Percentiles rank a stretch among this genome's conserved stretches.
Evolutionary conservation across 1,140 invertebrate genomes (phyloP).

Genomic region (Drosophila funebris): DNA sequence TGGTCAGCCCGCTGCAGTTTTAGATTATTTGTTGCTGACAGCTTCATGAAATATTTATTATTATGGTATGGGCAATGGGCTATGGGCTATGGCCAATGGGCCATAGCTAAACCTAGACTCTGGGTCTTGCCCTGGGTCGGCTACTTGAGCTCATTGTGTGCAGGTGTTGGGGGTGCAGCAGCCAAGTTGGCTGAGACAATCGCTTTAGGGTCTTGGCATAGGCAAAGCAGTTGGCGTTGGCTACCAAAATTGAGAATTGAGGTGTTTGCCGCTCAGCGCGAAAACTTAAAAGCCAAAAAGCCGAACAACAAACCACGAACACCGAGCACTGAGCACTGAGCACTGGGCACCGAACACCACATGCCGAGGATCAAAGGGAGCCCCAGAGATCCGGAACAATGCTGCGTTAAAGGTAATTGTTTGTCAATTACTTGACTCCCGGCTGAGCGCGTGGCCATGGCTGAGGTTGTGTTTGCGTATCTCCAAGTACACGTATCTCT

Average conservation of each 20-base stretch:
- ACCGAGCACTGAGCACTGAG: no score
- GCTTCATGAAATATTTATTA: slow-evolving; percentile 83
- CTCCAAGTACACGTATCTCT: neutral
- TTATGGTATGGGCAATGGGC: slow-evolving; percentile 58
- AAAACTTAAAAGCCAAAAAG: slow-evolving; percentile 71
- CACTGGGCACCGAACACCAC: slow-evolving; percentile 5
- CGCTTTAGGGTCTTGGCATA: slow-evolving; percentile 38
- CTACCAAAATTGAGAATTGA: slow-evolving; percentile 72
- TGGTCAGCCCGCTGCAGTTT: slow-evolving; percentile 70
- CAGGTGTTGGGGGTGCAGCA: slow-evolving; percentile 57
- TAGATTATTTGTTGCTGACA: slow-evolving; percentile 82
- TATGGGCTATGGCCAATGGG: slow-evolving; percentile 8
- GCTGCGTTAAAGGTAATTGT: slow-evolving; percentile 82
- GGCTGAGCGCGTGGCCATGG: slow-evolving; percentile 63
- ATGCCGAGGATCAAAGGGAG: slow-evolving; percentile 69
- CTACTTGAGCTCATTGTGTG: slow-evolving; percentile 7
- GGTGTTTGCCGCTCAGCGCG: slow-evolving; percentile 66
- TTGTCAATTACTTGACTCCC: slow-evolving; percentile 82
- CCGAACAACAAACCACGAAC: slow-evolving; percentile 26
- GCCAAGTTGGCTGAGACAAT: slow-evolving; percentile 18
- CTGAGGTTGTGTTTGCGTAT: neutral
- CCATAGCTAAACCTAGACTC: slow-evolving; percentile 23
- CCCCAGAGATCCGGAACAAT: slow-evolving; percentile 59
- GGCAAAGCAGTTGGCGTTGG: slow-evolving; percentile 62
- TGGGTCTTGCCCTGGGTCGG: neutral